These are phyloP conservation scores for Dryobota labecula DNA, from an alignment of 2,888 invertebrate species.

Conservation along the genomic window DNA sequence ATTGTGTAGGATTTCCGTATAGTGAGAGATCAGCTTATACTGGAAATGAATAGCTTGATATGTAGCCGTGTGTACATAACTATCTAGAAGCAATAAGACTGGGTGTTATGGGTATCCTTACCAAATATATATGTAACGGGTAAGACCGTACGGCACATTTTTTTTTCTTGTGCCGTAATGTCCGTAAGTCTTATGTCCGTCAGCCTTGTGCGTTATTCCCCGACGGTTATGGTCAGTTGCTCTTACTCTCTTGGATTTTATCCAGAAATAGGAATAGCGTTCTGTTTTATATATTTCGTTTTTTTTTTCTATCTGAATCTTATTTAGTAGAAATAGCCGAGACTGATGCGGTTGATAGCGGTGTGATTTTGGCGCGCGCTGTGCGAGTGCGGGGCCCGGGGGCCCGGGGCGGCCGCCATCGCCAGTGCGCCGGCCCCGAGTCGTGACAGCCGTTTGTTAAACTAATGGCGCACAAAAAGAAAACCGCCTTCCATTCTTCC, in stretches of 20 bases:
- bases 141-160: too few species aligned
- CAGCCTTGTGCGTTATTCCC: not conserved
- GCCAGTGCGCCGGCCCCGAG: conserved; percentile 75
- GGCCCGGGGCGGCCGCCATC: conserved; percentile 58
- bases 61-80: too few species aligned
- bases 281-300: too few species aligned
- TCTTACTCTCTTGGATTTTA: not conserved
- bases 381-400: conserved; percentile 50
- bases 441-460: conserved; percentile 88
- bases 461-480: conserved; percentile 86
- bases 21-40: too few species aligned
- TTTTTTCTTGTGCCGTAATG: too few species aligned
- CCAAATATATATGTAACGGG: not conserved
- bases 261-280: not conserved
- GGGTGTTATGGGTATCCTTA: not conserved
- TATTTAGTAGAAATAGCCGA: conserved; percentile 55
- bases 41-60: too few species aligned
- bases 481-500: conserved; percentile 82
- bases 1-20: too few species aligned
- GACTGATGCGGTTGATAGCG: conserved; percentile 60
- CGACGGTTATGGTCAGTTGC: not conserved
- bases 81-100: not conserved
- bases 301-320: too few species aligned
- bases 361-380: conserved; percentile 54
- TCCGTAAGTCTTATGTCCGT: not conserved